These are phyloP conservation scores for Drosophila lacicola DNA, from an alignment of 2,888 invertebrate species.

Conservation along the genomic window DNA sequence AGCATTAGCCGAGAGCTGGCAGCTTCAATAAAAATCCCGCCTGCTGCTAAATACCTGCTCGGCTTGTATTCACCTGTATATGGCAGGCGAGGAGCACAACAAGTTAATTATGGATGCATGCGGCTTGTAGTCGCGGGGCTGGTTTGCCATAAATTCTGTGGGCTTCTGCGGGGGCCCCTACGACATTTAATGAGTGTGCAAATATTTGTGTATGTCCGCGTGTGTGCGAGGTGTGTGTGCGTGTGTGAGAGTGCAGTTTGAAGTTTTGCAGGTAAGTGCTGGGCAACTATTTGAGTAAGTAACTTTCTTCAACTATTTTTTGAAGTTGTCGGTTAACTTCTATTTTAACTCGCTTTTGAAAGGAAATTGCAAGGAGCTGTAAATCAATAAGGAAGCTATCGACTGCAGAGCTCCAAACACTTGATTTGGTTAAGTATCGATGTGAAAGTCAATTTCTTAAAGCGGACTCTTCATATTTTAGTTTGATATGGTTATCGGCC, in stretches of 20 bases:
- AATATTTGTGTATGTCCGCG: constrained; percentile 40
- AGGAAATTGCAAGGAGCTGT: constrained; percentile 23
- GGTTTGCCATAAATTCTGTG: constrained; percentile 62
- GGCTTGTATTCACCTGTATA: constrained; percentile 13
- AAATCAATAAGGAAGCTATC: constrained; percentile 29
- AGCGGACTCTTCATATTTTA: background rate
- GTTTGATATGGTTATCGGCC: too few relatives aligned
- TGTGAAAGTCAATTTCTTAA: background rate
- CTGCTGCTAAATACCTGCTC: constrained; percentile 54
- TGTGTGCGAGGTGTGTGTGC: constrained; percentile 9
- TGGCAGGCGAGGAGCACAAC: constrained; percentile 62
- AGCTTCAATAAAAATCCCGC: constrained; percentile 59
- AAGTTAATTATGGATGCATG: constrained; percentile 78
- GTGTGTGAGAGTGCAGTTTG: constrained; percentile 17
- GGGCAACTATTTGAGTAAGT: constrained; percentile 67
- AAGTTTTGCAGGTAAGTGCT: constrained; percentile 56
- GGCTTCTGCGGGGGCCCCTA: constrained; percentile 40
- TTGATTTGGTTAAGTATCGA: constrained; percentile 5
- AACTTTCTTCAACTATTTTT: constrained; percentile 51
- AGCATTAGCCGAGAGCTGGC: constrained; percentile 19
- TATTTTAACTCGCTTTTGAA: constrained; percentile 20
- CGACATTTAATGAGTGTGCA: constrained; percentile 76
- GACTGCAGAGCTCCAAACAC: constrained; percentile 8
- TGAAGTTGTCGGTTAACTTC: constrained; percentile 58
- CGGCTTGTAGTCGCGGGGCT: constrained; percentile 43